Conservation (phyloP, 2,888 invertebrate species). For the Liopterus haemorrhoidalis region DNA sequence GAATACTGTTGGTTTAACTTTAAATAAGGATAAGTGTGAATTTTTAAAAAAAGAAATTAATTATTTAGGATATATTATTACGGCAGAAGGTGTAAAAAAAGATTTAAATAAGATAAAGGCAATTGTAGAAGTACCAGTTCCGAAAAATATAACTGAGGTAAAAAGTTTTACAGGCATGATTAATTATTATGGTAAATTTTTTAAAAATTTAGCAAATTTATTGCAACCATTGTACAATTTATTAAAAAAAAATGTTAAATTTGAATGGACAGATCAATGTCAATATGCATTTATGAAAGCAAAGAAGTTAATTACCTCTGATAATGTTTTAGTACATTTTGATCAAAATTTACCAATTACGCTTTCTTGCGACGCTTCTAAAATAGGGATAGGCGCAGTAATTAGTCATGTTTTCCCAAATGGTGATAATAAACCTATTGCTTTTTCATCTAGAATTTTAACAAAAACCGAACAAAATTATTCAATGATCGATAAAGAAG, state of each 20-base stretch:
- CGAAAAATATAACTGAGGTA: slow-evolving; percentile 8
- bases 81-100: slow-evolving; percentile 10
- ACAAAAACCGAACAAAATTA: slow-evolving; percentile 37
- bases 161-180: slow-evolving; percentile 26
- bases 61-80: slow-evolving; percentile 28
- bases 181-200: slow-evolving; percentile 34
- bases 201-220: slow-evolving; percentile 30
- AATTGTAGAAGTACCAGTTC: slow-evolving; percentile 8
- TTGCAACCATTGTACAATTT: slow-evolving; percentile 28
- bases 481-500: slow-evolving; percentile 41
- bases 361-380: slow-evolving; percentile 38
- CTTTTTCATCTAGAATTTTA: slow-evolving; percentile 38
- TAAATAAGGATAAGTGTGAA: slow-evolving; percentile 28
- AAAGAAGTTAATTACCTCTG: slow-evolving; percentile 28
- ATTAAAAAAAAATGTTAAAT: slow-evolving; percentile 16
- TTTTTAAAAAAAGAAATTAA: slow-evolving; percentile 27
- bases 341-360: slow-evolving; percentile 28
- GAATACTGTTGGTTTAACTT: slow-evolving; percentile 9
- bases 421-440: slow-evolving; percentile 37
- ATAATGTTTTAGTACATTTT: slow-evolving; percentile 31
- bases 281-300: slow-evolving; percentile 17
- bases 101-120: slow-evolving; percentile 15
- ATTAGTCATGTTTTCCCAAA: slow-evolving; percentile 33
- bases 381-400: slow-evolving; percentile 36
- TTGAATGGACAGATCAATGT: slow-evolving; percentile 23